These are phyloP conservation scores for Haemorhous mexicanus DNA, from an alignment of 2,113 vertebrate genomes.

Conservation along the genomic window DNA sequence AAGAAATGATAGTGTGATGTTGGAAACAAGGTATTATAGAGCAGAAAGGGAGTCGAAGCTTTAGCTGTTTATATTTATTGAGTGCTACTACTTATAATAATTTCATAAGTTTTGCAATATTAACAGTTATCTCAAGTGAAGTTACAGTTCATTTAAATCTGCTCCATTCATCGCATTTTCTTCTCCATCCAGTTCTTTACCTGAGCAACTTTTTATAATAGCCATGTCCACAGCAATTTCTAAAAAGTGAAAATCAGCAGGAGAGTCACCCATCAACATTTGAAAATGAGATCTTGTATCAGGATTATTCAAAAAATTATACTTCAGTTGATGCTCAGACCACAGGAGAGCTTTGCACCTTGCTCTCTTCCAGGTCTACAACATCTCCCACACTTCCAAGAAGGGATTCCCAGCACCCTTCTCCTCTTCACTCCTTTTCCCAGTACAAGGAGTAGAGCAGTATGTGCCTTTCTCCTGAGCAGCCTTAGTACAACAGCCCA, in stretches of 20 bases:
- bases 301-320: not conserved
- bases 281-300: not conserved
- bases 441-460: not conserved
- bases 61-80: not conserved
- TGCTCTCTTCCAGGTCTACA: not conserved
- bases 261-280: not conserved
- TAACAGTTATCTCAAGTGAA: not conserved
- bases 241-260: not conserved
- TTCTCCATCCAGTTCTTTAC: not conserved
- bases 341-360: not conserved
- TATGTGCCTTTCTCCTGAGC: not conserved
- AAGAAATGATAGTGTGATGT: not conserved
- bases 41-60: not conserved
- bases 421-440: not conserved
- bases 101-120: not conserved
- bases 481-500: not conserved
- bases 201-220: not conserved
- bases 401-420: not conserved
- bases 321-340: rapidly evolving
- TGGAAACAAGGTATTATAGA: not conserved
- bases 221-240: not conserved
- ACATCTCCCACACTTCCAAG: not conserved
- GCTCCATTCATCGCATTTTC: not conserved
- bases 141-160: not conserved
- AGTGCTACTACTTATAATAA: not conserved